A percentile compares a stretch with the other conserved stretches of the same genome.
These are phyloP conservation scores for Lepidochitona cinerea DNA, from an alignment of 2,888 invertebrate genomes.

Conservation along the genomic window DNA sequence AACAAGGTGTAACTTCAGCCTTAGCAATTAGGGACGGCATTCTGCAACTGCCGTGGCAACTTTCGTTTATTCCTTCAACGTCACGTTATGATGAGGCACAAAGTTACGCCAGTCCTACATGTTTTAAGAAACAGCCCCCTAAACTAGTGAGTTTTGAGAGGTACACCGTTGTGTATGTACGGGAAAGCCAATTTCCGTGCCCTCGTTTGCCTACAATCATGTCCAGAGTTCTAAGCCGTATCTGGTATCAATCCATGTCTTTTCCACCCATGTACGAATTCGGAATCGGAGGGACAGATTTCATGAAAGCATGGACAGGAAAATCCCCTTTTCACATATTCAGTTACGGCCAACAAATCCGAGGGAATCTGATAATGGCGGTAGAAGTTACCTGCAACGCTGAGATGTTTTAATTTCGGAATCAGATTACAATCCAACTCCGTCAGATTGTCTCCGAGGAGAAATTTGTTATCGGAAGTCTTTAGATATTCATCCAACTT, in stretches of 20 bases:
- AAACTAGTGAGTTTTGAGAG: too few relatives aligned
- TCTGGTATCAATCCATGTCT: constrained; percentile 15
- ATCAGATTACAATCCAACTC: constrained; percentile 46
- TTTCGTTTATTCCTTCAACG: too few relatives aligned
- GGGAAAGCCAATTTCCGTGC: too few relatives aligned
- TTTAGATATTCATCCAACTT: constrained; percentile 37
- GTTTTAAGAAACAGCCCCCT: too few relatives aligned
- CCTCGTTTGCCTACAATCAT: too few relatives aligned
- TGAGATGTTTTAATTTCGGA: constrained; percentile 42
- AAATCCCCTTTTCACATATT: constrained; percentile 34
- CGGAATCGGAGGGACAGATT: constrained; percentile 39
- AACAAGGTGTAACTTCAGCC: too few relatives aligned
- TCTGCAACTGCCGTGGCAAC: too few relatives aligned
- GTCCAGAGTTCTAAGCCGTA: background rate
- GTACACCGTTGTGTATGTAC: too few relatives aligned
- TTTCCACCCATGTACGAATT: constrained; percentile 46
- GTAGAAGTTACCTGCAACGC: constrained; percentile 40
- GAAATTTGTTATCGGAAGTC: background rate
- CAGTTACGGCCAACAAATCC: constrained; percentile 25
- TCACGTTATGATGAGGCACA: too few relatives aligned
- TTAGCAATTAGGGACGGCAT: too few relatives aligned
- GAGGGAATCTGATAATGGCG: constrained; percentile 38
- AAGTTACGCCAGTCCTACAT: too few relatives aligned
- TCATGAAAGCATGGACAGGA: constrained; percentile 26
- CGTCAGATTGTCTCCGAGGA: constrained; percentile 31